Percentiles rank a stretch among this genome's conserved stretches.
Conservation (phyloP, 2,888 invertebrate species). For the Platycnemis pennipes region DNA sequence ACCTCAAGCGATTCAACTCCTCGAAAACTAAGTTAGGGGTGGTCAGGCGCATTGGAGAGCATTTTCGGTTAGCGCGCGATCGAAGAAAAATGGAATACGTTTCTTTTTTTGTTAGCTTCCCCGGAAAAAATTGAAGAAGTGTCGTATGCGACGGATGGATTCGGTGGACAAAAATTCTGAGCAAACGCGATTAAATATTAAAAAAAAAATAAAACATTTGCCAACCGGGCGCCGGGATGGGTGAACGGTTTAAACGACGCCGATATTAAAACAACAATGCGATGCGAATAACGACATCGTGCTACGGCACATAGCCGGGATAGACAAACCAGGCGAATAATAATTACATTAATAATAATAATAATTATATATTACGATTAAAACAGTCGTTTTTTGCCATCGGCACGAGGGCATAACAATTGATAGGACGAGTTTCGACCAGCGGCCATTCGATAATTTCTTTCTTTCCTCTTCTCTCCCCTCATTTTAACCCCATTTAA, state of each 20-base stretch:
- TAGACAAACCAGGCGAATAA: slow-evolving; percentile 30
- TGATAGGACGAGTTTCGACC: not conserved
- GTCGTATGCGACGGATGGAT: not conserved
- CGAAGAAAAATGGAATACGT: not conserved
- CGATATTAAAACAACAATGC: not conserved
- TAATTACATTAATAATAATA: not conserved
- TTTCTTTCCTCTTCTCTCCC: not conserved
- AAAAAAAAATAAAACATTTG: not conserved
- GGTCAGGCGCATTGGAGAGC: too few species aligned
- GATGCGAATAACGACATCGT: slow-evolving; percentile 43
- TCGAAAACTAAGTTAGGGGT: too few species aligned
- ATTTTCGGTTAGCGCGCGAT: not conserved
- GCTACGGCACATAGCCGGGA: not conserved
- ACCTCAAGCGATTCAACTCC: too few species aligned
- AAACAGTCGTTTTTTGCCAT: slow-evolving; percentile 49
- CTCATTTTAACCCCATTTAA: not conserved
- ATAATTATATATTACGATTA: not conserved
- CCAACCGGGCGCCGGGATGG: slow-evolving; percentile 9
- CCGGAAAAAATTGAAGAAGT: not conserved
- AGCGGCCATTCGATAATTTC: not conserved
- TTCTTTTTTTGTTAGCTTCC: not conserved
- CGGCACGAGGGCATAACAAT: slow-evolving; percentile 25
- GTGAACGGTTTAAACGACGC: not conserved
- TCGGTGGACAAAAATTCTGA: slow-evolving; percentile 57
- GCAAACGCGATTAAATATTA: slow-evolving; percentile 55